phyloP scores from a whole-genome alignment of 2,888 invertebrate species.

The Aphrophora alni region DNA sequence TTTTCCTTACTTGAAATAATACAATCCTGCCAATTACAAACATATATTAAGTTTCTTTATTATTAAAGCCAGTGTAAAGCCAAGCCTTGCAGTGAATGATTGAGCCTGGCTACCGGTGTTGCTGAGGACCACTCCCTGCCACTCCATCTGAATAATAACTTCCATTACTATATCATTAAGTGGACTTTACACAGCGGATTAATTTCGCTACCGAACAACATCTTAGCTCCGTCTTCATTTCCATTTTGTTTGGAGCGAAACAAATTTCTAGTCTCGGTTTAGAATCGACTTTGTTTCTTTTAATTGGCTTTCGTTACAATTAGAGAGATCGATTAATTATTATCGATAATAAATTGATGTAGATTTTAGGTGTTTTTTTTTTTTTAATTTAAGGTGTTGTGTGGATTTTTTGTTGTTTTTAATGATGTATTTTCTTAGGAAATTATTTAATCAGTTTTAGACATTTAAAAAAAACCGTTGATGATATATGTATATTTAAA shows the following conservation, averaged over 20 bases:
- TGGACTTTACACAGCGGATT: conserved; percentile 37
- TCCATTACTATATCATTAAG: conserved; percentile 39
- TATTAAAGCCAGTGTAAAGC: too few relatives aligned
- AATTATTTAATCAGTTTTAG: too few relatives aligned
- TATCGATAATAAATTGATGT: too few relatives aligned
- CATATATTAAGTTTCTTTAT: neutral
- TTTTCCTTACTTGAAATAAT: too few relatives aligned
- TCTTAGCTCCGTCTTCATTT: conserved; percentile 15
- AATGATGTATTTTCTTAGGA: too few relatives aligned
- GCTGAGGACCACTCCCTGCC: conserved; percentile 11
- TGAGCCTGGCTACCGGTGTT: conserved; percentile 25
- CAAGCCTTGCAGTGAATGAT: neutral
- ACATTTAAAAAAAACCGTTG: too few relatives aligned
- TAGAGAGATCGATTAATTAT: neutral
- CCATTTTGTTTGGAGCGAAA: neutral
- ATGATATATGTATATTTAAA: too few relatives aligned
- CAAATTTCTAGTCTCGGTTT: neutral
- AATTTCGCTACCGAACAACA: conserved; percentile 31
- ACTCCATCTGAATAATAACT: conserved; percentile 33
- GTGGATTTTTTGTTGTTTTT: too few relatives aligned
- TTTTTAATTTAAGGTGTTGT: too few relatives aligned
- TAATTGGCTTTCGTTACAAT: neutral
- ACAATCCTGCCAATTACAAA: neutral
- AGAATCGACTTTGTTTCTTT: neutral
- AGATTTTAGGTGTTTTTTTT: too few relatives aligned